Conservation (phyloP, 2,888 invertebrate genomes). For the Argyresthia albistria region DNA sequence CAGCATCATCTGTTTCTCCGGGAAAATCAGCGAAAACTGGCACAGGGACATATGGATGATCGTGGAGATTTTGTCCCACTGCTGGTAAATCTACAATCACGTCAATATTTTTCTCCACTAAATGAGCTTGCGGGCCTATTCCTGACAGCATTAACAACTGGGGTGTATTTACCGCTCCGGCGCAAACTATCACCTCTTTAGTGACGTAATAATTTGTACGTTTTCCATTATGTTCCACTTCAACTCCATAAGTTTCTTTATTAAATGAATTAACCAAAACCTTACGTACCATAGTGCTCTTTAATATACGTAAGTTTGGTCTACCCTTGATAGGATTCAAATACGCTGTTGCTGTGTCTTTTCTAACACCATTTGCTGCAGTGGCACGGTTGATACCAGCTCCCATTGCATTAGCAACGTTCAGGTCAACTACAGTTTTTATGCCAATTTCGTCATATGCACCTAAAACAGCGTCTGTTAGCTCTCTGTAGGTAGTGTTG, state of each 20-base stretch:
- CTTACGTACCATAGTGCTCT: conserved; percentile 57
- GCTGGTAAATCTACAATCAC: conserved; percentile 43
- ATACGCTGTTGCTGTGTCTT: conserved; percentile 61
- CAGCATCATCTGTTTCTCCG: conserved; percentile 18
- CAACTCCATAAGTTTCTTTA: conserved; percentile 48
- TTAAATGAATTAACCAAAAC: conserved; percentile 53
- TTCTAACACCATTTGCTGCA: conserved; percentile 52
- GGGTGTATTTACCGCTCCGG: conserved; percentile 60
- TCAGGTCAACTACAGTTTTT: conserved; percentile 37
- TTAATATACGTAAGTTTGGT: conserved; percentile 43
- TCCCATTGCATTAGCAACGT: conserved; percentile 51
- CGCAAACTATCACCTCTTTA: conserved; percentile 60
- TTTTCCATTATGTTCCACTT: conserved; percentile 28
- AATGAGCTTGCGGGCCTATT: conserved; percentile 49
- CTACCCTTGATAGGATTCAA: conserved; percentile 28
- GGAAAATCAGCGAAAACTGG: conserved; percentile 35
- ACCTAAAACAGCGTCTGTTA: conserved; percentile 28
- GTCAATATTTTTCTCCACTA: conserved; percentile 34
- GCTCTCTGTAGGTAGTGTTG: conserved; percentile 40
- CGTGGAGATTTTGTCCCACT: conserved; percentile 69
- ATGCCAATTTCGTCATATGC: conserved; percentile 59
- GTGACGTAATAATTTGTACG: conserved; percentile 24
- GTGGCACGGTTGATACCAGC: conserved; percentile 57
- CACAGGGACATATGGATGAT: conserved; percentile 52
- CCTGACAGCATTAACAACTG: conserved; percentile 66